Conservation (phyloP, 2,888 invertebrate species). For the Chymomyza amoena region DNA sequence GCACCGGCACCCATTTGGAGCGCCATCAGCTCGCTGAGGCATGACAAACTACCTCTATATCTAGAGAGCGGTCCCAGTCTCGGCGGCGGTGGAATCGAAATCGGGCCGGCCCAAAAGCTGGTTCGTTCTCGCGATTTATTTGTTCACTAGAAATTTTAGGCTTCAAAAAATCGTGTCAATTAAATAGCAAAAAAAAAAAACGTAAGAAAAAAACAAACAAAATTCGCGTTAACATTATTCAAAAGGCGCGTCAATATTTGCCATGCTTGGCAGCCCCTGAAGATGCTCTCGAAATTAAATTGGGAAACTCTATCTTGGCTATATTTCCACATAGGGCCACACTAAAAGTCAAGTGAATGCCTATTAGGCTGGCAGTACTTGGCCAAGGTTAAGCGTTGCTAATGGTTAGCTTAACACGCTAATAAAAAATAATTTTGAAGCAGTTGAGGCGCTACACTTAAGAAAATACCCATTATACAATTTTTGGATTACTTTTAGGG, state of each 20-base stretch:
- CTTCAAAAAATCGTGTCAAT: conserved; percentile 32
- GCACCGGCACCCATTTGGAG: conserved; percentile 44
- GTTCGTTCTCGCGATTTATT: conserved; percentile 41
- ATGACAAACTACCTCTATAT: conserved; percentile 34
- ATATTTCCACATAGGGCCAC: neutral
- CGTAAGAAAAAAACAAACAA: neutral
- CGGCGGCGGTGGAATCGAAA: neutral
- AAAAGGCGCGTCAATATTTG: conserved; percentile 21
- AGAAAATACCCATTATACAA: no score
- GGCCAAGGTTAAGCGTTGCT: neutral
- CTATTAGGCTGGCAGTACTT: neutral
- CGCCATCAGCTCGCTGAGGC: conserved; percentile 54
- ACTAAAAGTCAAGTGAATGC: neutral
- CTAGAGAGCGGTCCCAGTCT: neutral
- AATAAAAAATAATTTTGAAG: no score
- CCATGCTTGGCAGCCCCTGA: neutral
- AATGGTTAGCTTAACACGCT: neutral
- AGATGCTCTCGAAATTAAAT: neutral
- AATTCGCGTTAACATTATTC: conserved; percentile 31
- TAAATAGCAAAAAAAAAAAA: conserved; percentile 10
- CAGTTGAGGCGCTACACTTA: no score
- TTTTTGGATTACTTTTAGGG: no score
- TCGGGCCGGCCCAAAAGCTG: neutral
- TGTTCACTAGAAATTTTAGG: conserved; percentile 53
- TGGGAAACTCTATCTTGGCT: neutral